Evolutionary conservation across 2,888 invertebrate species (phyloP), one percentile per base, ranked within the genome.

Genomic region (Synergus itoensis): DNA sequence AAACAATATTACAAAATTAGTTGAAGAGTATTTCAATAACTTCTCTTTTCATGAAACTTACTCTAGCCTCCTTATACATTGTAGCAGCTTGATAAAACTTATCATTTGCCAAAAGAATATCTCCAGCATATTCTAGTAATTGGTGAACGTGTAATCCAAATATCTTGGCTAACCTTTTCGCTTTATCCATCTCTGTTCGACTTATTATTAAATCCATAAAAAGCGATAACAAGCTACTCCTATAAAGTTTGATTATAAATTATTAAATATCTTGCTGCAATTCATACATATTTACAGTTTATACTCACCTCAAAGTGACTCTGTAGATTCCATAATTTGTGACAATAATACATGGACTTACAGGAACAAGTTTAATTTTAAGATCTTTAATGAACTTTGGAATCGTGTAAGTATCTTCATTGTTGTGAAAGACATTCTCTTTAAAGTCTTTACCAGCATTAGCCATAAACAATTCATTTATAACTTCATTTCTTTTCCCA

Each of bases 31-130:
- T 77, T 57, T 57, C 76, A 53, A 64, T 64, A 67, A 36, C 28
- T n/a, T 69, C 40, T 62, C 11, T 65, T 40, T 14, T 67, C 28
- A 73, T 67, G 64, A n/a, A 77, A 85, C 83, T 87, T 88, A 96
- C 96, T 92, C 96, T 95, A 0, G 97, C 95, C 79, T 97, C 94
- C 87, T 96, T 96, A 92, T 97, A 98, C 28, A 98, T 94, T 82
- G 96, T 94, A 84, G 96, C 94, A 0, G 98, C 98, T 81, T 96
- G 96, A 76, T 95, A 94, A 81, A 96, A 95, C 85, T 96, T 95
- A 16, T 95, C 95, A 81, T 95, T 94, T 4, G 95, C 94, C 88
- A 98, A 93, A 88, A 97, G 94, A 91, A 96, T 94, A 92, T 98
- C 98, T 0, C 97, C 97, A 45, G 97, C 96, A 86, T 95, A 95